A percentile compares a stretch with the other conserved stretches of the same genome.
Evolutionary conservation across 2,113 vertebrate species (phyloP).

Genomic region (Sitta europaea): DNA sequence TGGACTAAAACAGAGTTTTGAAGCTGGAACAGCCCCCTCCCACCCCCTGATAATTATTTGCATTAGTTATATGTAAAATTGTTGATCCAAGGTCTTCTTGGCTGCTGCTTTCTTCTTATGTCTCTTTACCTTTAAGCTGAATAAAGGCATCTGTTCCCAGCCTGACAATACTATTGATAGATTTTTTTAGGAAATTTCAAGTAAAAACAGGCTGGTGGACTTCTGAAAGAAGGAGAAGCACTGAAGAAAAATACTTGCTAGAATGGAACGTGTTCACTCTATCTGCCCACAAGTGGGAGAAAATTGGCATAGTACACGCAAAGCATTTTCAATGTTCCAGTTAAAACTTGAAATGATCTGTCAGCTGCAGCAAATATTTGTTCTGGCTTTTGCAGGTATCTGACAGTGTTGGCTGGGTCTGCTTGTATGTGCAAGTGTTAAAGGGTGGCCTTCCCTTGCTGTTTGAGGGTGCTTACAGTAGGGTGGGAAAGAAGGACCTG

Average conservation of each 20-base stretch:
- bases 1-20: not conserved
- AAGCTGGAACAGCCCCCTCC: not conserved
- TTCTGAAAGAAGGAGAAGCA: not conserved
- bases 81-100: not conserved
- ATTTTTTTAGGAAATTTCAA: not conserved
- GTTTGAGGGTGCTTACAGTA: not conserved
- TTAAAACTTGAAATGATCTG: not conserved
- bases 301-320: not conserved
- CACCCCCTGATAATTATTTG: rapidly evolving
- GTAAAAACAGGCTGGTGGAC: not conserved
- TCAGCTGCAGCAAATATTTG: not conserved
- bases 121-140: not conserved
- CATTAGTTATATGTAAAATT: not conserved
- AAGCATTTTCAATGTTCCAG: not conserved
- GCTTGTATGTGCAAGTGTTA: not conserved
- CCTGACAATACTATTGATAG: not conserved
- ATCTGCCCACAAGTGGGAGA: not conserved
- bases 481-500: not conserved
- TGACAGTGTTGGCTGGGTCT: not conserved
- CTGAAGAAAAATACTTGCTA: not conserved
- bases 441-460: not conserved
- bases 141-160: not conserved
- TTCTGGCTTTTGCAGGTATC: not conserved
- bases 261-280: not conserved
- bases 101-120: not conserved